Conservation (phyloP, 2,888 invertebrate genomes). For the Aphidoletes aphidimyza region DNA sequence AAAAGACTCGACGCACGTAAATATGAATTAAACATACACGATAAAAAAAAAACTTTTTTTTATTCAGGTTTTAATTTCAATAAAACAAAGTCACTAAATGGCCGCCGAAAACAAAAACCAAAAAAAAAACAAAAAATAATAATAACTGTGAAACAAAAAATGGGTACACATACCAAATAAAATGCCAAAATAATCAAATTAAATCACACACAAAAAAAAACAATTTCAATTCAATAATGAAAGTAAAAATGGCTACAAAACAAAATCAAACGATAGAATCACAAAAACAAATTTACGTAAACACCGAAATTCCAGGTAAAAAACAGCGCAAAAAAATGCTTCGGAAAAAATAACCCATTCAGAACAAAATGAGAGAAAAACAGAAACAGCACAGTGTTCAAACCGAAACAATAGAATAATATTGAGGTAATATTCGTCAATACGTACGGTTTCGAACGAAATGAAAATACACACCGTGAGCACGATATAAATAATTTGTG, state of each 20-base stretch:
- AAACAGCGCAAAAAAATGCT: neutral
- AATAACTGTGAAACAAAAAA: constrained; percentile 6
- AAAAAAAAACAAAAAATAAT: too few relatives aligned
- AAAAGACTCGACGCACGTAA: too few relatives aligned
- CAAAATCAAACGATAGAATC: constrained; percentile 1
- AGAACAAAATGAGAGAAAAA: neutral
- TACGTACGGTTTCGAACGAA: constrained; percentile 42
- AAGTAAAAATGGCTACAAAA: neutral
- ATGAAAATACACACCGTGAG: constrained; percentile 12
- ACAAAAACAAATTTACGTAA: neutral
- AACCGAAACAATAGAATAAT: constrained; percentile 25
- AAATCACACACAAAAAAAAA: neutral
- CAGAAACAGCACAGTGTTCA: too few relatives aligned
- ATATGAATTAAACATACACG: too few relatives aligned
- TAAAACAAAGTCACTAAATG: neutral
- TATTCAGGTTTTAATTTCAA: neutral
- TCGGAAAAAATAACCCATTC: neutral
- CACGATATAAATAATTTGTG: constrained; percentile 40
- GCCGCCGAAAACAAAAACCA: neutral
- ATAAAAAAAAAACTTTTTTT: too few relatives aligned
- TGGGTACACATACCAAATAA: neutral
- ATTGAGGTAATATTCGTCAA: constrained; percentile 2
- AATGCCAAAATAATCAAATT: neutral
- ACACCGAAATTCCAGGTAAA: neutral
- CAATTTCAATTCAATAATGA: constrained; percentile 5